phyloP scores from a whole-genome alignment of 30 jellyfish, hydroid and myxozoan genomes.

The Chrysaora quinquecirrha region DNA sequence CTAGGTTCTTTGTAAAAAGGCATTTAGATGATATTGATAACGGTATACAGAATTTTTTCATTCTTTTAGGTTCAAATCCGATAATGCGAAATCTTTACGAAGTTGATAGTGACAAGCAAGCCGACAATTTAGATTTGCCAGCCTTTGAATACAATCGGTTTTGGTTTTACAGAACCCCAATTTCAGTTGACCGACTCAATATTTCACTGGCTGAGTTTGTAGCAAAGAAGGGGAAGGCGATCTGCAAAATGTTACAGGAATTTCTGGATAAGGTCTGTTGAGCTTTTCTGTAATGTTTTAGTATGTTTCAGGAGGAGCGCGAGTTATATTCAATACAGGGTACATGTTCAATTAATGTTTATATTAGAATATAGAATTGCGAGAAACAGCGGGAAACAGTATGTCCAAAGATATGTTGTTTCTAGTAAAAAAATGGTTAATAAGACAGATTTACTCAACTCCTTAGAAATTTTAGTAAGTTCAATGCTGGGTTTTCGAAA shows the following conservation, averaged over 20 bases:
- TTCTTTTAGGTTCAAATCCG: background rate
- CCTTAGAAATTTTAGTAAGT: too few species aligned
- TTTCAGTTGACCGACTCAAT: slow-evolving; percentile 42
- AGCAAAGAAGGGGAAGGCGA: slow-evolving; percentile 25
- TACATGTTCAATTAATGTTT: too few species aligned
- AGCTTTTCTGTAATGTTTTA: background rate
- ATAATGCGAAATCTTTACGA: slow-evolving; percentile 60
- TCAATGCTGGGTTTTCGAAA: too few species aligned
- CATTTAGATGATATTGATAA: too few species aligned
- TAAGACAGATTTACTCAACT: too few species aligned
- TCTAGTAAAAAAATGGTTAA: too few species aligned
- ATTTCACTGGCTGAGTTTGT: slow-evolving; percentile 21
- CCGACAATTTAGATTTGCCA: background rate
- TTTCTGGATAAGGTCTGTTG: slow-evolving; percentile 38
- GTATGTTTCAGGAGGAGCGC: background rate
- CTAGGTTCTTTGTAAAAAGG: too few species aligned
- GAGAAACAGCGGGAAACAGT: too few species aligned
- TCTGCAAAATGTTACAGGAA: slow-evolving; percentile 23
- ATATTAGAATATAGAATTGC: too few species aligned
- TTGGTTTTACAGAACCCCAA: slow-evolving; percentile 70
- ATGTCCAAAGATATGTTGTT: too few species aligned
- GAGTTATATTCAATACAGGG: too few species aligned
- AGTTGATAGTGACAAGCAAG: slow-evolving; percentile 30
- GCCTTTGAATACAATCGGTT: slow-evolving; percentile 47
- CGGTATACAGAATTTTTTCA: too few species aligned